Evolutionary conservation across 2,113 vertebrate species (phyloP).

Genomic region (Caretta caretta): DNA sequence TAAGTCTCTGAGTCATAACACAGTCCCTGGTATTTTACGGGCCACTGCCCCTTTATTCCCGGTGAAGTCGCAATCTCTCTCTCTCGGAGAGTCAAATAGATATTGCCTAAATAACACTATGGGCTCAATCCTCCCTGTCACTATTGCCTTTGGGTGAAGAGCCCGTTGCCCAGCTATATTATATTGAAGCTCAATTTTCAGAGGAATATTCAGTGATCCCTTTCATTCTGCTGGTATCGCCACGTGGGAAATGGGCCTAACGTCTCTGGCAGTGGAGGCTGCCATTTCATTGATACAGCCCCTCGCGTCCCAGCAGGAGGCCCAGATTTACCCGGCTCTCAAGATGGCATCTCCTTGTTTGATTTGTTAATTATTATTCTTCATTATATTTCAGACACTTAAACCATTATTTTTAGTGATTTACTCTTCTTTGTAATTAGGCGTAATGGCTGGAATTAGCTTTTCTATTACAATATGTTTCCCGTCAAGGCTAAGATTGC

Average conservation of each 20-base stretch:
- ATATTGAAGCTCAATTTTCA: neutral
- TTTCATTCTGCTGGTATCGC: neutral
- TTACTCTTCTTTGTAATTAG: constrained; percentile 60
- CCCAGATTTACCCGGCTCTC: rapidly evolving
- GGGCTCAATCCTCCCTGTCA: neutral
- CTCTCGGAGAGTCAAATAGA: neutral
- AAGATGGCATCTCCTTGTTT: constrained; percentile 17
- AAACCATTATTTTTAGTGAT: constrained; percentile 53
- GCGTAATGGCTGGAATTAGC: constrained; percentile 40
- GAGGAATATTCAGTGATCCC: neutral
- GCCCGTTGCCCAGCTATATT: neutral
- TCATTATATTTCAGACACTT: constrained; percentile 43
- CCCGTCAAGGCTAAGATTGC: constrained; percentile 2
- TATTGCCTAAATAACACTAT: neutral
- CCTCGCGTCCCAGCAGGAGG: neutral
- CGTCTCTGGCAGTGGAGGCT: neutral
- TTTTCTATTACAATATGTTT: constrained; percentile 49
- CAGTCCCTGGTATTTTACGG: neutral
- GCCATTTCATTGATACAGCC: rapidly evolving
- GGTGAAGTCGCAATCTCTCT: neutral
- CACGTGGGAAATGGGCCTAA: neutral
- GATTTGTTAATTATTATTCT: constrained; percentile 47
- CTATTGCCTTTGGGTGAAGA: neutral
- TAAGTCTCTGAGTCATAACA: neutral
- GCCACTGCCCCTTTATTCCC: neutral